Evolutionary conservation across 2,888 invertebrate genomes (phyloP).

Genomic region (Chorisops tibialis): DNA sequence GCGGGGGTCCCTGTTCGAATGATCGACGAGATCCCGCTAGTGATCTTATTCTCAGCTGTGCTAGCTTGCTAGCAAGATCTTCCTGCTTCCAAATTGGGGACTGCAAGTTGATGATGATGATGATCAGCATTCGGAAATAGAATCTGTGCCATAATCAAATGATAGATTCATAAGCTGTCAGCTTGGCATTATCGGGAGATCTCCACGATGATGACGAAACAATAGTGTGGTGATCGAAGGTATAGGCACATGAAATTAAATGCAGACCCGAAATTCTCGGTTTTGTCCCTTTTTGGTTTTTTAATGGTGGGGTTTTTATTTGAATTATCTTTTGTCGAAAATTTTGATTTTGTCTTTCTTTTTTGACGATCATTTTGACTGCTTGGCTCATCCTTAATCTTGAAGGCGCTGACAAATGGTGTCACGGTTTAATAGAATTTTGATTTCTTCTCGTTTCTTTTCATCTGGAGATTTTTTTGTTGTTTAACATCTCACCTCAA

Average conservation of each 20-base stretch:
- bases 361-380: not conserved
- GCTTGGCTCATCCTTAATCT: not conserved
- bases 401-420: constrained; percentile 30
- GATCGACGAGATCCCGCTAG: too few relatives aligned
- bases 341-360: not conserved
- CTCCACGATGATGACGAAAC: too few relatives aligned
- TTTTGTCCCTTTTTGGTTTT: not conserved
- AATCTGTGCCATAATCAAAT: constrained; percentile 7
- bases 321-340: too few relatives aligned
- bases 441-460: constrained; percentile 17
- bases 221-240: not conserved
- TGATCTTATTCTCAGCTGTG: constrained; percentile 14
- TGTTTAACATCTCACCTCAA: not conserved
- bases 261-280: not conserved
- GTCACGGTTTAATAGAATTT: constrained; percentile 32
- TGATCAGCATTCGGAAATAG: constrained; percentile 12
- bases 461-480: too few relatives aligned
- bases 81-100: constrained; percentile 23
- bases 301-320: too few relatives aligned
- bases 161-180: constrained; percentile 11
- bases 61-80: not conserved
- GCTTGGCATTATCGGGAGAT: not conserved
- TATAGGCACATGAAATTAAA: not conserved
- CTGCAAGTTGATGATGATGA: constrained; percentile 10
- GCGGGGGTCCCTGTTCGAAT: constrained; percentile 28